Conservation (phyloP, 2,797 vertebrate genomes). For the Prunella strophiata region DNA sequence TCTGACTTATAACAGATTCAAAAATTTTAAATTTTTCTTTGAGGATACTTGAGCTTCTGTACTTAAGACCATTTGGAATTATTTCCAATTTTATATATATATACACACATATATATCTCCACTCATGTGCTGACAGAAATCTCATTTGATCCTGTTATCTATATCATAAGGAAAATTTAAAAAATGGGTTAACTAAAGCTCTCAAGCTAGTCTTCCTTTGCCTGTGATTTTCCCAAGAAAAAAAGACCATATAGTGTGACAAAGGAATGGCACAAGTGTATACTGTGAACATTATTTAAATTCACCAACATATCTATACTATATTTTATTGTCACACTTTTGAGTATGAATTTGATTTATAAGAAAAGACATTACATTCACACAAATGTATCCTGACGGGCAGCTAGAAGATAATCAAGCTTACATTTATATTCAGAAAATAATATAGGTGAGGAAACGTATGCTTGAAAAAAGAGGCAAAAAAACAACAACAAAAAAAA, state of each 20-base stretch:
- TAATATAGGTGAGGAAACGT: conserved; percentile 55
- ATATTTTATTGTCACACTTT: conserved; percentile 6
- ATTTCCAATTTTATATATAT: neutral
- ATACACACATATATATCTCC: neutral
- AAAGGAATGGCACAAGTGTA: neutral
- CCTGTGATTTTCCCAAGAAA: neutral
- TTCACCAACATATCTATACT: neutral
- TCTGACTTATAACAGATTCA: neutral
- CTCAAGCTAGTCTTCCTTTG: neutral
- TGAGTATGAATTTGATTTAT: neutral
- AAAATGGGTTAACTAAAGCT: neutral
- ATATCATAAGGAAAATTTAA: neutral
- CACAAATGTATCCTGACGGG: conserved; percentile 29
- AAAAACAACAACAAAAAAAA: neutral
- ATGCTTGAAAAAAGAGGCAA: neutral
- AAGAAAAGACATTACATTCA: conserved; percentile 35
- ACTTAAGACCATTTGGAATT: neutral
- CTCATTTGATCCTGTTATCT: neutral
- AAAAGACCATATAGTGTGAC: neutral
- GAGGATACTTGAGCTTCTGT: neutral
- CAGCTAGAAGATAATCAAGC: conserved; percentile 48
- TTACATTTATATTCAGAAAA: conserved; percentile 69
- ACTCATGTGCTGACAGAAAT: neutral
- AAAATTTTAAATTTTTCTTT: neutral
- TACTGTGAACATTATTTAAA: conserved; percentile 9